Conservation (phyloP, 2,113 vertebrate genomes). For the Condylura cristata region DNA sequence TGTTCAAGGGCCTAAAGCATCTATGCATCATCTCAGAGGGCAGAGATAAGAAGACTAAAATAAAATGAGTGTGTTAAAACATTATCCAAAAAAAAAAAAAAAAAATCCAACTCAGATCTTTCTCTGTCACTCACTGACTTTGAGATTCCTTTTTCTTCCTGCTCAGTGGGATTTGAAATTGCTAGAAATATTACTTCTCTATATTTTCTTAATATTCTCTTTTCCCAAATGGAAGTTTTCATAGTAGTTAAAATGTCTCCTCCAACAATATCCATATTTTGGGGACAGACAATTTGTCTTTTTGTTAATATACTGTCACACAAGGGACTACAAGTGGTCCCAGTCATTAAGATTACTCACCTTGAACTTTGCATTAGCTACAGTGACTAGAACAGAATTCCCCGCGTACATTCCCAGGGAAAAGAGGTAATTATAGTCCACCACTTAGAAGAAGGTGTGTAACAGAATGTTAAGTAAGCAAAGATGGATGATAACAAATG, state of each 20-base stretch:
- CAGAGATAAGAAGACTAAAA: background rate
- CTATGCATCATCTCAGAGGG: background rate
- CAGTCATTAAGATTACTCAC: background rate
- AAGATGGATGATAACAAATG: background rate
- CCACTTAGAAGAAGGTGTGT: background rate
- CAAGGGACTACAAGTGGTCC: background rate
- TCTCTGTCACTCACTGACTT: rapidly evolving
- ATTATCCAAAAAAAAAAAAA: too few species aligned
- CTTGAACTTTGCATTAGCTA: background rate
- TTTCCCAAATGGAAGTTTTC: background rate
- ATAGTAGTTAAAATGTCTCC: background rate
- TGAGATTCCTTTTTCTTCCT: background rate
- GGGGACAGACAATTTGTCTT: background rate
- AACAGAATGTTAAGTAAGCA: background rate
- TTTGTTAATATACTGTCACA: background rate
- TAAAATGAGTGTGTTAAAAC: background rate
- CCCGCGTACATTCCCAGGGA: background rate
- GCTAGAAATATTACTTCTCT: background rate
- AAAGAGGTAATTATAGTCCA: background rate
- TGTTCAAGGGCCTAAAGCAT: background rate
- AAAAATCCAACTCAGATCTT: background rate
- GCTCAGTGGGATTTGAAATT: background rate
- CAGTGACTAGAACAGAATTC: background rate
- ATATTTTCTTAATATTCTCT: background rate
- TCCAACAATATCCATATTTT: background rate